Evolutionary conservation across 2,888 invertebrate genomes (phyloP).

Genomic region (Girardia tigrina): DNA sequence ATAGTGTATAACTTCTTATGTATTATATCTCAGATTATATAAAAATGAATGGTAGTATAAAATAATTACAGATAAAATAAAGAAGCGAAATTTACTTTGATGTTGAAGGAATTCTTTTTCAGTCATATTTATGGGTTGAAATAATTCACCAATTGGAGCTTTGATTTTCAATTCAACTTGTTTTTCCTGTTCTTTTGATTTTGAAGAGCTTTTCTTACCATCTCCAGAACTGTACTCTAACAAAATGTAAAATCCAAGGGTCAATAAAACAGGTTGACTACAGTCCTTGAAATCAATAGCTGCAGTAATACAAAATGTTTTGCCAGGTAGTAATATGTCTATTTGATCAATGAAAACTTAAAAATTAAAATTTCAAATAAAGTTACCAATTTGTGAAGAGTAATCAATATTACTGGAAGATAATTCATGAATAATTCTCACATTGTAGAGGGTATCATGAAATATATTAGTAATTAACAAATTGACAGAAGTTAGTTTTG

Average conservation of each 20-base stretch:
- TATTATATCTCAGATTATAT: too few relatives aligned
- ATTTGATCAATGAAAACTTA: constrained; percentile 33
- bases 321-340: constrained; percentile 56
- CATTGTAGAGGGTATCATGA: background rate
- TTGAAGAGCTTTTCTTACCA: background rate
- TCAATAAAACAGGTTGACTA: constrained; percentile 61
- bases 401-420: background rate
- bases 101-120: constrained; percentile 57
- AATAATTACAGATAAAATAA: too few relatives aligned
- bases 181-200: constrained; percentile 42
- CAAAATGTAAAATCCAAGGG: constrained; percentile 27
- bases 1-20: too few relatives aligned
- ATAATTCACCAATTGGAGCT: constrained; percentile 71
- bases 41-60: too few relatives aligned
- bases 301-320: constrained; percentile 59
- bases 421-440: background rate
- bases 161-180: constrained; percentile 53
- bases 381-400: background rate
- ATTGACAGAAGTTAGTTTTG: background rate
- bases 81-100: constrained; percentile 44
- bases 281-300: constrained; percentile 85
- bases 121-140: constrained; percentile 66
- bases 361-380: background rate
- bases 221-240: constrained; percentile 28
- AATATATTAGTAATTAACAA: background rate